These are phyloP conservation scores for Hyperoplus lanceolatus DNA, from an alignment of 2,797 vertebrate species.

Conservation along the genomic window DNA sequence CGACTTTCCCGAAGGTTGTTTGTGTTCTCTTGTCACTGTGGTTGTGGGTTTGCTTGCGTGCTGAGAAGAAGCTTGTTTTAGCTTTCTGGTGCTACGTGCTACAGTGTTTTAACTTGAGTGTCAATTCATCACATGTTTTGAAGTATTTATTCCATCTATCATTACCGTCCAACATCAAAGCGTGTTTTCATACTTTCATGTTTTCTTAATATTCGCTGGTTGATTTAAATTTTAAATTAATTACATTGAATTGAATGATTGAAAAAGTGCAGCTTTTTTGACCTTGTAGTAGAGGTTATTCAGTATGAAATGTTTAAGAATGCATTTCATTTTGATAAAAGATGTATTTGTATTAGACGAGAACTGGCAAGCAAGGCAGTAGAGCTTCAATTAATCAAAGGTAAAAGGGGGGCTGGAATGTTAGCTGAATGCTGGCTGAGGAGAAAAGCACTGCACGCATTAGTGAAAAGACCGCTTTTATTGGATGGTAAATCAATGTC, in stretches of 20 bases:
- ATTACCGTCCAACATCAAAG: slow-evolving; percentile 16
- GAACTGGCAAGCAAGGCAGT: not conserved
- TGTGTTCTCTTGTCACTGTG: slow-evolving; percentile 46
- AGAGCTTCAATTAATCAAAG: not conserved
- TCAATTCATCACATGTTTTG: slow-evolving; percentile 38
- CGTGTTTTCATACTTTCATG: slow-evolving; percentile 35
- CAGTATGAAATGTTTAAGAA: too few species aligned
- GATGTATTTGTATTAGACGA: not conserved
- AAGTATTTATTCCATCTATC: slow-evolving; percentile 56
- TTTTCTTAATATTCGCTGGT: slow-evolving; percentile 29
- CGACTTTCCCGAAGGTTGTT: slow-evolving; percentile 49
- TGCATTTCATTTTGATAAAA: too few species aligned
- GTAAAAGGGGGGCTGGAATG: not conserved
- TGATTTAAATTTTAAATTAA: slow-evolving; percentile 1
- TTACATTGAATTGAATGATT: slow-evolving; percentile 15
- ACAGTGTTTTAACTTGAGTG: slow-evolving; percentile 47
- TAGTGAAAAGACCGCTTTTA: slow-evolving; percentile 8
- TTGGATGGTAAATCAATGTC: not conserved
- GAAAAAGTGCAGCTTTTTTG: slow-evolving; percentile 21
- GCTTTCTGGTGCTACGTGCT: slow-evolving; percentile 41
- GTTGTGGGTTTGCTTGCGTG: slow-evolving; percentile 43
- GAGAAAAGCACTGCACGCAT: slow-evolving; percentile 10
- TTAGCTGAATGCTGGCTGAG: not conserved
- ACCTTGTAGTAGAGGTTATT: slow-evolving; percentile 20
- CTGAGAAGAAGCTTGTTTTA: slow-evolving; percentile 57